Conservation (phyloP, 2,113 vertebrate genomes). For the Mus musculus region DNA sequence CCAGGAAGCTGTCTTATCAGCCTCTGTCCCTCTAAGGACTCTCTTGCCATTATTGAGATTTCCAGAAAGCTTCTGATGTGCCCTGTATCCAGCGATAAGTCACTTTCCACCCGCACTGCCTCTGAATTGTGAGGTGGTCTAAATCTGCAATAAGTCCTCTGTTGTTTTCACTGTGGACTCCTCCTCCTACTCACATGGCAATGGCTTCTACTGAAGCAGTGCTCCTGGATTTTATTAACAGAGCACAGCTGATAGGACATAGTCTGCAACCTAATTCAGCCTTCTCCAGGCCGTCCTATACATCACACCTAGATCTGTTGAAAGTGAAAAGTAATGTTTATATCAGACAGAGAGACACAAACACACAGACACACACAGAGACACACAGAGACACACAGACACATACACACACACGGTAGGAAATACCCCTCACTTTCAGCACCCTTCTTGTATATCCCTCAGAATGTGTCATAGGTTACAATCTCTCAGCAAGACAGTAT, state of each 20-base stretch:
- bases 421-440: neutral
- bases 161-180: neutral
- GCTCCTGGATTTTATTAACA: neutral
- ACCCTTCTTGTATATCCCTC: neutral
- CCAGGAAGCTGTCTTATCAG: neutral
- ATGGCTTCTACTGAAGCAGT: neutral
- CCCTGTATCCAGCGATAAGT: neutral
- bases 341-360: neutral
- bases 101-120: neutral
- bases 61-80: neutral
- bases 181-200: neutral
- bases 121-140: constrained; percentile 3
- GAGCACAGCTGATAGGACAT: neutral
- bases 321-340: neutral
- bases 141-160: neutral
- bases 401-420: too few species aligned
- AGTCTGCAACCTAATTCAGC: neutral
- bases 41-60: constrained; percentile 12
- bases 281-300: neutral
- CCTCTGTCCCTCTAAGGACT: neutral
- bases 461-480: neutral
- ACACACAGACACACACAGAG: neutral
- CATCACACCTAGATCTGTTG: neutral
- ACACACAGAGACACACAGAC: neutral
- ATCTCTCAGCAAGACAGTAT: neutral